Base-by-base conservation (phyloP, 2,888 invertebrate genomes). In the Pristionchus arcanus region DNA sequence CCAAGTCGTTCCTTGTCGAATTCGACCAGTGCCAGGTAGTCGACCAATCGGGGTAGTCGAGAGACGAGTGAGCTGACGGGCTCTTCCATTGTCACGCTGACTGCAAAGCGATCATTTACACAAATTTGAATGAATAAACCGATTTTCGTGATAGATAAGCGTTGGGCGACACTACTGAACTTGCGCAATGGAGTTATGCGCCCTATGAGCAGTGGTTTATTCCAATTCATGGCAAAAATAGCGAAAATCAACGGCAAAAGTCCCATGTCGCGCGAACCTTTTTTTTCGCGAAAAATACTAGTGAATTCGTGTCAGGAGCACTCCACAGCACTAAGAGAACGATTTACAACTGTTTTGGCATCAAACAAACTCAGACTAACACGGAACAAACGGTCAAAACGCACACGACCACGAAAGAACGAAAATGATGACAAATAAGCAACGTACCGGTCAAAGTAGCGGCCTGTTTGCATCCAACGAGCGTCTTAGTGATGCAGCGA, bases 21-120 rank as follows among this genome's bases (percentile, higher is more conserved):
- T 15, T 88, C 87, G 25, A 88, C 87, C 11, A 88, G 31, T 31
- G 87, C 87, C 53, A 88, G n/a, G 55, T 88, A 88, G 87, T 88
- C 87, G 74, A 88, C 87, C 11, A 88, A 34, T 74, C 87, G 66
- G 2, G 87, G 87, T 0, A 87, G 49, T 4, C 49, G 87, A 1
- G 84, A 85, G 31, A 85, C 37, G 16, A 85, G 59, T 1, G 84
- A 34, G 15, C 59, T 37, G 31, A 59, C 21, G 25, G 84, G 84
- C 25, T 85, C 84, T 21, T 85, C 84, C 84, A 85, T 85, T 59
- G 9, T 49, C 81, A 53, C 49, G 19, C 49, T n/a, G 3, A 42
- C 81, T 81, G 49, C 49, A 81, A 34, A 13, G 34, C 16, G 16
- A 28, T 71, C 7, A 28, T 66, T 66, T 66, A 11, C 66, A 2